phyloP scores from a whole-genome alignment of 2,113 vertebrate genomes.

The Crotophaga sulcirostris region DNA sequence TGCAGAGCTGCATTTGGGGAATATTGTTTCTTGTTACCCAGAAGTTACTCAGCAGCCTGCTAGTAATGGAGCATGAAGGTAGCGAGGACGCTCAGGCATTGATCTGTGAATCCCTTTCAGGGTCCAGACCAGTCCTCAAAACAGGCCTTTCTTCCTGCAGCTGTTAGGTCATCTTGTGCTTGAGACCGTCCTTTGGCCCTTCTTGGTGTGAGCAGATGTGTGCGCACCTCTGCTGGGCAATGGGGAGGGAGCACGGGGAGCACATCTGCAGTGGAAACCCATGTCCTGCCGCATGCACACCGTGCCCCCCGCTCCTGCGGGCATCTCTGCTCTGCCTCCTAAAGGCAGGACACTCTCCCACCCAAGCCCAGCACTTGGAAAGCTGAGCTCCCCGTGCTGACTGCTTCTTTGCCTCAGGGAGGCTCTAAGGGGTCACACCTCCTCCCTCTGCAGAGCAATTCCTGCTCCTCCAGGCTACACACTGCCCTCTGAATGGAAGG shows the following conservation, averaged over 20 bases:
- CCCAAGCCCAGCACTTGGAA: background rate
- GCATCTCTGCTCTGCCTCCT: background rate
- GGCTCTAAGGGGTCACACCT: background rate
- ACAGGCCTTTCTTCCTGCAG: background rate
- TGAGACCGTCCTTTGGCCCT: background rate
- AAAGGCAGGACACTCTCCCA: background rate
- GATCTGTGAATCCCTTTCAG: background rate
- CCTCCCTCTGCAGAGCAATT: background rate
- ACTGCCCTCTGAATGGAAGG: background rate
- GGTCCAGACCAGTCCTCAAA: background rate
- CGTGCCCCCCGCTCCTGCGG: background rate
- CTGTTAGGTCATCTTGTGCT: background rate
- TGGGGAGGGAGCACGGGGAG: background rate
- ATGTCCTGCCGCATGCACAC: rapidly evolving
- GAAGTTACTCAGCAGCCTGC: conserved; percentile 27
- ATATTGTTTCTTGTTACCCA: background rate
- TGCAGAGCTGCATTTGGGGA: background rate
- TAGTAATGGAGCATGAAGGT: background rate
- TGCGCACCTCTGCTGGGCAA: rapidly evolving
- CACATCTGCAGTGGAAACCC: rapidly evolving
- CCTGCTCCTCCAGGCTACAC: background rate
- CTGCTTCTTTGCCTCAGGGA: background rate
- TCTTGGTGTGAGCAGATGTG: background rate
- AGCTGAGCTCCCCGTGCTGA: background rate
- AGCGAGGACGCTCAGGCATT: rapidly evolving